Conservation (phyloP, 2,113 vertebrate species). For the Atherinomorus stipes region DNA sequence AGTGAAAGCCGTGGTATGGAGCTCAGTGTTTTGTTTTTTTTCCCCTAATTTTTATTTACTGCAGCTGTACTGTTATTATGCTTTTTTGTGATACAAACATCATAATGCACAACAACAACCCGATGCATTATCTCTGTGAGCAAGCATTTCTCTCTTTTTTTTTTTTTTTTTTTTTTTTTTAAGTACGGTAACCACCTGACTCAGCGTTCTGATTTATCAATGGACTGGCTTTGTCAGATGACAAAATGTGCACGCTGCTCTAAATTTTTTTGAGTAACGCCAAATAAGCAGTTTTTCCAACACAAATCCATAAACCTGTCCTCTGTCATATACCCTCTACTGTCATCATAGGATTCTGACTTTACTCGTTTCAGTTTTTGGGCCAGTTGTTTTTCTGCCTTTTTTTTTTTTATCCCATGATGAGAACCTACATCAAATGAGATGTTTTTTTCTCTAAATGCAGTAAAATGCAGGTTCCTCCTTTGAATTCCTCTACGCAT, state of each 20-base stretch:
- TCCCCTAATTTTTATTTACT: too few species aligned
- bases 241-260: not conserved
- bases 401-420: constrained; percentile 74
- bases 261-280: constrained; percentile 6
- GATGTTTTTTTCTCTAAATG: constrained; percentile 81
- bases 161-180: too few species aligned
- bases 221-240: constrained; percentile 40
- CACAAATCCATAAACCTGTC: constrained; percentile 18
- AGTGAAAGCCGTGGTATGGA: not conserved
- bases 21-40: constrained; percentile 10
- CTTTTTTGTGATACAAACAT: not conserved
- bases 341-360: constrained; percentile 53
- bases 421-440: constrained; percentile 85
- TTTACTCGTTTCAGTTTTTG: constrained; percentile 63
- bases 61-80: too few species aligned
- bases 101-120: not conserved
- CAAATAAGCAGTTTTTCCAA: constrained; percentile 26
- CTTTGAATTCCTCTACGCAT: constrained; percentile 78
- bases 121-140: not conserved
- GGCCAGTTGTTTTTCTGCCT: constrained; percentile 74
- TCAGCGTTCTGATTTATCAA: constrained; percentile 21
- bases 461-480: constrained; percentile 83
- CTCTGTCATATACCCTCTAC: constrained; percentile 21
- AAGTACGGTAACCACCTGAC: constrained; percentile 19
- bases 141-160: too few species aligned